Percentiles rank a stretch among this genome's conserved stretches.
These are phyloP conservation scores for Shinisaurus crocodilurus DNA, from an alignment of 2,113 vertebrate species.

Conservation along the genomic window DNA sequence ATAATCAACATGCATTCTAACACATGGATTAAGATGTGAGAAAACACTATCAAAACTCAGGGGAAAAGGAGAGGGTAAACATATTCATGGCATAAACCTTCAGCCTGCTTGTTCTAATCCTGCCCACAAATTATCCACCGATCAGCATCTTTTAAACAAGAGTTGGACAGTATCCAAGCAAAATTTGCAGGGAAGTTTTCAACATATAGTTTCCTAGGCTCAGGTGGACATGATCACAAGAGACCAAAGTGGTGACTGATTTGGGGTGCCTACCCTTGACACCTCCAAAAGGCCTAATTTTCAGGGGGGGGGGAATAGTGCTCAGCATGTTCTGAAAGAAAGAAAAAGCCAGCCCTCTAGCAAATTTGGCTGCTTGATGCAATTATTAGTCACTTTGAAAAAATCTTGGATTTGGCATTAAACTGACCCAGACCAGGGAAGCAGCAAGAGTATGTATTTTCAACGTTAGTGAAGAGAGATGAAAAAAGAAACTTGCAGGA, in stretches of 20 bases:
- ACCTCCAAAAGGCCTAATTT: background rate
- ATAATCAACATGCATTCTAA: constrained; percentile 4
- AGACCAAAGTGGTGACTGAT: background rate
- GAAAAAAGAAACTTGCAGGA: background rate
- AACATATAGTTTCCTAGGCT: background rate
- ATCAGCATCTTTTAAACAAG: constrained; percentile 14
- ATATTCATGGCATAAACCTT: constrained; percentile 27
- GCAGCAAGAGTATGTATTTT: background rate
- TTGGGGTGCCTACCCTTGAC: background rate
- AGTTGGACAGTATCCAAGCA: background rate
- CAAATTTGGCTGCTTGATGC: constrained; percentile 14
- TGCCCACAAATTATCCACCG: accelerated
- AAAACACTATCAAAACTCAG: constrained; percentile 6
- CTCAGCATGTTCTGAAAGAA: background rate
- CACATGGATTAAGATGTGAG: constrained; percentile 28
- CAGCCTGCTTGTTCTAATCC: background rate
- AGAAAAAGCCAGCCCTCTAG: background rate
- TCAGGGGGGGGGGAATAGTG: background rate
- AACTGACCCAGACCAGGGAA: constrained; percentile 7
- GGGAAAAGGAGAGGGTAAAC: constrained; percentile 27
- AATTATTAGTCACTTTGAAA: constrained; percentile 11
- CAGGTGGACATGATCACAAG: background rate
- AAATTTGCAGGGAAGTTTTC: background rate
- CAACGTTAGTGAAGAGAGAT: background rate
- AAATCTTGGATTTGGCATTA: background rate